Percentiles rank a stretch among this genome's conserved stretches.
phyloP scores from a whole-genome alignment of 2,113 vertebrate species.

The Cynoglossus semilaevis region DNA sequence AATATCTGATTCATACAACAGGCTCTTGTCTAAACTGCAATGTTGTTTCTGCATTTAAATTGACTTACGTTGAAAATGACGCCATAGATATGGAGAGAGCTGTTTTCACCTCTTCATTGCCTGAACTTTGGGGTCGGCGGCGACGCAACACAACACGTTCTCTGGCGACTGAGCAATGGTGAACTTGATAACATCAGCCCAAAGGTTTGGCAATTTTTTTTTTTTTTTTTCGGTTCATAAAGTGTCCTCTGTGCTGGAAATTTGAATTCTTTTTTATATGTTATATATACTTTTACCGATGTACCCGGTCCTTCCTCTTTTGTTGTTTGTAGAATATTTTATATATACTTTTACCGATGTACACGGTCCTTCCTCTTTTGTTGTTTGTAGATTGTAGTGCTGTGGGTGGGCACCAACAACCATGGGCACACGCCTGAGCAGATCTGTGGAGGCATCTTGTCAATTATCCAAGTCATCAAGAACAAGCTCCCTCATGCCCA shows the following conservation, averaged over 20 bases:
- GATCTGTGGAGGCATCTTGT: conserved; percentile 82
- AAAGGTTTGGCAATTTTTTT: conserved; percentile 79
- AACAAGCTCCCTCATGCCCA: conserved; percentile 81
- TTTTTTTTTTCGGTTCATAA: no score
- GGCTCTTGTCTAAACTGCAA: background rate
- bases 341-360: no score
- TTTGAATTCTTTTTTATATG: no score
- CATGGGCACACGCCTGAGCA: conserved; percentile 84
- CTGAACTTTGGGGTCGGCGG: conserved; percentile 89
- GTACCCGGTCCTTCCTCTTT: no score
- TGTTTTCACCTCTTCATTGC: conserved; percentile 89
- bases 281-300: no score
- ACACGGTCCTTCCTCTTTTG: conserved; percentile 19
- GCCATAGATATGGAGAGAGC: conserved; percentile 85
- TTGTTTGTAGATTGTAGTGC: conserved; percentile 82
- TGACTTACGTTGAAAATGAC: background rate
- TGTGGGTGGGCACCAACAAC: conserved; percentile 91
- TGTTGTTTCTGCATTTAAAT: background rate
- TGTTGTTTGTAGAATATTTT: no score
- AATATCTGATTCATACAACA: conserved; percentile 1
- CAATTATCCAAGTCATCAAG: conserved; percentile 81
- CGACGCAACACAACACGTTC: conserved; percentile 86
- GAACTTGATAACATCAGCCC: conserved; percentile 88
- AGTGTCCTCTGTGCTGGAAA: conserved; percentile 8
- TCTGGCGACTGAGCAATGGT: conserved; percentile 88